Percentiles rank a stretch among this genome's conserved stretches.
phyloP scores from a whole-genome alignment of 2,888 invertebrate genomes.

The Leucophenga montana region DNA sequence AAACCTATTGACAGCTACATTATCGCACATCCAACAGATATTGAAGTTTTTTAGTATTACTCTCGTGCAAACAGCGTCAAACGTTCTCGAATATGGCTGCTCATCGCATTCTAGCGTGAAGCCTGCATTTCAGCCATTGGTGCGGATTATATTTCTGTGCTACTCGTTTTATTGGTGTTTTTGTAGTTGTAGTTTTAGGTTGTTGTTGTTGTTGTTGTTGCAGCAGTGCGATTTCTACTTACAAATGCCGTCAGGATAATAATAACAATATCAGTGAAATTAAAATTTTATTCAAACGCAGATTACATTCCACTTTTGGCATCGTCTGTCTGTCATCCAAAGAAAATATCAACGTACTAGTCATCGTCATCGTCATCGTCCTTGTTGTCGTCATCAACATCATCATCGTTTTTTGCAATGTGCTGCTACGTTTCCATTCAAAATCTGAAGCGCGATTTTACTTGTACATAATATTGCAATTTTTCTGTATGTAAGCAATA shows the following conservation, averaged over 20 bases:
- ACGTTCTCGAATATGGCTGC: too few species aligned
- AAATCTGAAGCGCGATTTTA: too few species aligned
- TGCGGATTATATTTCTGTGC: too few species aligned
- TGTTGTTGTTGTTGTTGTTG: not conserved
- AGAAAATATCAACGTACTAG: not conserved
- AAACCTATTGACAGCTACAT: too few species aligned
- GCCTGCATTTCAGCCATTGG: too few species aligned
- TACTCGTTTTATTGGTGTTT: not conserved
- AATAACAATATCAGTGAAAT: conserved; percentile 23
- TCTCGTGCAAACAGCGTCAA: too few species aligned
- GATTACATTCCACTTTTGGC: conserved; percentile 16
- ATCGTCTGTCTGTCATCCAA: not conserved
- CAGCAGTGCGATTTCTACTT: not conserved
- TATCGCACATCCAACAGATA: too few species aligned
- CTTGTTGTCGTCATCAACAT: not conserved
- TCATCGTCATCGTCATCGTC: conserved; percentile 4
- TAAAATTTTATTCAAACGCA: conserved; percentile 24
- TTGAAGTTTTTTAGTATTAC: too few species aligned
- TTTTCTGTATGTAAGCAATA: too few species aligned
- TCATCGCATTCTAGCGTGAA: too few species aligned
- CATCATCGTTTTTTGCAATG: not conserved
- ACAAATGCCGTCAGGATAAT: conserved; percentile 18
- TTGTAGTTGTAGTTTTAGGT: not conserved
- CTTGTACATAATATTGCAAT: too few species aligned
- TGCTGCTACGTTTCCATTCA: too few species aligned